Base-by-base conservation (phyloP, 1,140 invertebrate genomes). In the Magallana gigas region DNA sequence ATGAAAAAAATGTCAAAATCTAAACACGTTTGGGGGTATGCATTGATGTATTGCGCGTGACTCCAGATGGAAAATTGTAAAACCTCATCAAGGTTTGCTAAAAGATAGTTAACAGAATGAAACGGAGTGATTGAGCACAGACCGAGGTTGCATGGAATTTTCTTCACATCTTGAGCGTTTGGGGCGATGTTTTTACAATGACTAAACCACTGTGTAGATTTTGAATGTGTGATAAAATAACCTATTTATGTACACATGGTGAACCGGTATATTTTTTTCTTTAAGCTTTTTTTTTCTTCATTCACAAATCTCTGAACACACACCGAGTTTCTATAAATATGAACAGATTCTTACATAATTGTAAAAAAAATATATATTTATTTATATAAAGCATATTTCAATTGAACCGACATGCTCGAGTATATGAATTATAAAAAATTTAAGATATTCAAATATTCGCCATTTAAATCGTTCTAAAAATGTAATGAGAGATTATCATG, bases 161-260 rank as follows among this genome's bases (percentile, higher is more conserved):
- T 76, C 60, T 23, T 76, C 68, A 29, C 68, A 76, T 76, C 68
- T 76, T 76, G 68, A 18, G 23, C 68, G 68, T 76, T 29, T 29
- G 23, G 36, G 36, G 68, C 68, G 11, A 76, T 76, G 68, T 76
- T 76, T 76, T 76, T 76, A 76, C 68, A 76, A 76, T 76, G 68
- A 76, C 68, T 76, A 76, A 76, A 76, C 68, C 68, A 76, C 68
- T 23, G 68, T 11, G 68, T 76, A 29, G 23, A 29, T 76, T 48
- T 76, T 76, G 23, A 76, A 76, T 23, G 68, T 76, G 68, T 76
- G 68, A 76, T 76, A 76, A 76, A 76, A 76, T 76, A 76, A 76
- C 23, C 8, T 18, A 29, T 76, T 76, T 29, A 36, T 29, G 60
- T 76, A 23, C 68, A 76, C 68, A 76, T 76, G 68, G 68, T 76